These are phyloP conservation scores for Aplochiton taeniatus DNA, from an alignment of 2,797 vertebrate genomes.

Conservation along the genomic window DNA sequence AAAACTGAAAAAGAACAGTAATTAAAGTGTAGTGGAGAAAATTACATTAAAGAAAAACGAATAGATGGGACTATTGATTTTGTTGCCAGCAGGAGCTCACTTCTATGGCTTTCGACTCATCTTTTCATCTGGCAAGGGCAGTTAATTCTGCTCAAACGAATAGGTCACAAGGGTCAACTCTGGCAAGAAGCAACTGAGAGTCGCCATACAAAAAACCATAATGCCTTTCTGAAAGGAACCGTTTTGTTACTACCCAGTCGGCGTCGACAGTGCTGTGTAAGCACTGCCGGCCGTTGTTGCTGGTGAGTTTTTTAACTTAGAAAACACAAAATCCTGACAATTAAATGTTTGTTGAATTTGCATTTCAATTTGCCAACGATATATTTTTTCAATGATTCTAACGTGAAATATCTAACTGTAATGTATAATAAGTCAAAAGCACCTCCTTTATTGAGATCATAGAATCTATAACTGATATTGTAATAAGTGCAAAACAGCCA, in stretches of 20 bases:
- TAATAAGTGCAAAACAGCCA: no score
- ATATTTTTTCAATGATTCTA: conserved; percentile 1
- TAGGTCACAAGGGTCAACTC: conserved; percentile 71
- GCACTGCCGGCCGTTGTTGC: conserved; percentile 30
- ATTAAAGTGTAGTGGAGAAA: conserved; percentile 49
- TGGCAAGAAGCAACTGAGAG: conserved; percentile 73
- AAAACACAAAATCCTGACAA: not conserved
- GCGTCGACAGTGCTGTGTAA: conserved; percentile 63
- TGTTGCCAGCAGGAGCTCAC: conserved; percentile 71
- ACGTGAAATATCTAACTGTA: no score
- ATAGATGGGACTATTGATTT: conserved; percentile 74
- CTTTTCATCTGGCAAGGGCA: conserved; percentile 78
- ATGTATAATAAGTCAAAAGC: no score
- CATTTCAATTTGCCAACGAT: conserved; percentile 3
- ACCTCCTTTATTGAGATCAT: no score
- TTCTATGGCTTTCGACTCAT: conserved; percentile 72
- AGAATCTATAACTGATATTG: no score
- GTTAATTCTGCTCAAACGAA: conserved; percentile 79
- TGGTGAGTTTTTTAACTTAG: not conserved
- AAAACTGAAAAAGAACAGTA: conserved; percentile 57
- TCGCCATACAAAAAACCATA: conserved; percentile 68
- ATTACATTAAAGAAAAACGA: conserved; percentile 64
- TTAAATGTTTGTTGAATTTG: conserved; percentile 15
- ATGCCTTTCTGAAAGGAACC: conserved; percentile 72
- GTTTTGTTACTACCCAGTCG: conserved; percentile 70